Conservation (phyloP, 2,888 invertebrate species). For the Perdita meconis region DNA sequence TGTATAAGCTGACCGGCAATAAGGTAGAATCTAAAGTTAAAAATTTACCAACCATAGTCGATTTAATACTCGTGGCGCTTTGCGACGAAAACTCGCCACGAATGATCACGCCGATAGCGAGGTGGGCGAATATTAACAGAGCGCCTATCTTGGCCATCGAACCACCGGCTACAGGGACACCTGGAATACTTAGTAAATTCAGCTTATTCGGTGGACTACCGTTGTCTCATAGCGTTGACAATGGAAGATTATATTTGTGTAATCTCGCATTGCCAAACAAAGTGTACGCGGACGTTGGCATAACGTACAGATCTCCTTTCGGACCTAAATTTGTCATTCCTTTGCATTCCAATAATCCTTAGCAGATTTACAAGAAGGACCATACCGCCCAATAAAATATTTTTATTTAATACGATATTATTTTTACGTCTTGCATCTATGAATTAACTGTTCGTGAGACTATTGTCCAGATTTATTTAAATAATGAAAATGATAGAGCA, state of each 20-base stretch:
- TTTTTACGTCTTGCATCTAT: constrained; percentile 30
- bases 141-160: constrained; percentile 91
- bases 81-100: constrained; percentile 84
- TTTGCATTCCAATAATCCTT: constrained; percentile 85
- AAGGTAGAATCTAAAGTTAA: constrained; percentile 85
- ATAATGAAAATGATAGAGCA: constrained; percentile 27
- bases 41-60: constrained; percentile 85
- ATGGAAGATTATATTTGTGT: constrained; percentile 92
- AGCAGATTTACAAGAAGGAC: constrained; percentile 71
- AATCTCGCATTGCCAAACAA: constrained; percentile 93
- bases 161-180: constrained; percentile 89
- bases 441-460: constrained; percentile 23
- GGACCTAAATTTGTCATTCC: constrained; percentile 93
- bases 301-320: constrained; percentile 94
- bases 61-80: constrained; percentile 86
- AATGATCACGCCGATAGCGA: constrained; percentile 85
- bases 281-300: constrained; percentile 90
- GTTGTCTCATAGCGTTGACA: constrained; percentile 86
- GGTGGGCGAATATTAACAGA: constrained; percentile 89
- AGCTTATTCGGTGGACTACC: constrained; percentile 90
- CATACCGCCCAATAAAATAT: constrained; percentile 29
- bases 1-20: constrained; percentile 89
- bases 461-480: constrained; percentile 33
- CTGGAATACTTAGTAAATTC: constrained; percentile 87
- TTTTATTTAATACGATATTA: constrained; percentile 44